A percentile compares a stretch with the other conserved stretches of the same genome.
Conservation (phyloP, 2,888 invertebrate species). For the Argyresthia goedartella region DNA sequence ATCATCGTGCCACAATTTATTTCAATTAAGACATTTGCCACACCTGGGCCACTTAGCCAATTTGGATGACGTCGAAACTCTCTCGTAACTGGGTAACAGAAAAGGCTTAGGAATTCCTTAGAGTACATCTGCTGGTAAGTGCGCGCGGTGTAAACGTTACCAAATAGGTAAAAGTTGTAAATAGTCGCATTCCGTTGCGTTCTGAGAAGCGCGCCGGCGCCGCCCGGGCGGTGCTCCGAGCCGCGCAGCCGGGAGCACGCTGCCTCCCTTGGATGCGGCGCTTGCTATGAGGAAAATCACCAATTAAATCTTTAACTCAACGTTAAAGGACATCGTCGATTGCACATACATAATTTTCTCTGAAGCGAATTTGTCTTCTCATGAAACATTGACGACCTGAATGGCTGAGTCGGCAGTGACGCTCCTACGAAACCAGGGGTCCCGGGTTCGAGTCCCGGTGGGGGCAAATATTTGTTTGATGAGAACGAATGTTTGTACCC, state of each 20-base stretch:
- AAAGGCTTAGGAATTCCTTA: background rate
- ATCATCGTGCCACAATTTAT: background rate
- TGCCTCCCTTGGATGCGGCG: background rate
- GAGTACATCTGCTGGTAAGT: background rate
- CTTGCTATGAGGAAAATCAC: background rate
- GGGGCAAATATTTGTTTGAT: too few relatives aligned
- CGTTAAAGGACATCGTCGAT: too few relatives aligned
- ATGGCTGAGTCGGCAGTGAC: too few relatives aligned
- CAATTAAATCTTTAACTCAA: too few relatives aligned
- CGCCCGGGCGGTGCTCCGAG: constrained; percentile 24
- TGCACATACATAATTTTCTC: too few relatives aligned
- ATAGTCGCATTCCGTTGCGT: constrained; percentile 59
- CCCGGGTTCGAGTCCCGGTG: too few relatives aligned
- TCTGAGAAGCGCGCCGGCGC: constrained; percentile 55
- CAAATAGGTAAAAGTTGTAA: constrained; percentile 67
- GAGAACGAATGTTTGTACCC: too few relatives aligned
- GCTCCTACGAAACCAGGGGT: too few relatives aligned
- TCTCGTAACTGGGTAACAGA: background rate
- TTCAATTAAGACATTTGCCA: background rate
- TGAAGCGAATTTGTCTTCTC: too few relatives aligned
- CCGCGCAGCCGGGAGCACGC: constrained; percentile 9
- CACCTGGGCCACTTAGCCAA: background rate
- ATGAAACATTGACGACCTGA: too few relatives aligned
- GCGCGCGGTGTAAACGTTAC: constrained; percentile 21
- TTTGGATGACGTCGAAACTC: background rate